Conservation (phyloP, 2,113 vertebrate species). For the Cyprinodon brontotheroides region DNA sequence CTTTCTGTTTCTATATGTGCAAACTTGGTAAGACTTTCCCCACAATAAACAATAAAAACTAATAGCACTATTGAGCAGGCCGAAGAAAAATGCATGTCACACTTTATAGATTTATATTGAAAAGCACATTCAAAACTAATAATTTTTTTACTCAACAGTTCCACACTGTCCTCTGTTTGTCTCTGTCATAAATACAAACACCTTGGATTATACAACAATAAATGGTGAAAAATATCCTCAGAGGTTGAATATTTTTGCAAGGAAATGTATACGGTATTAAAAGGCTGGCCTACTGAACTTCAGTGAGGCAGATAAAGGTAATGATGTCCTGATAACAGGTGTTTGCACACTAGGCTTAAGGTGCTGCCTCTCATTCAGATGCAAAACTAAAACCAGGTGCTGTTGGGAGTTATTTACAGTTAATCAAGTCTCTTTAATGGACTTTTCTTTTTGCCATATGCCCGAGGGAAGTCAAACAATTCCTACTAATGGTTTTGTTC, state of each 20-base stretch:
- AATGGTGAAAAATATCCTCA: background rate
- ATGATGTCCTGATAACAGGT: constrained; percentile 32
- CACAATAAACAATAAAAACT: background rate
- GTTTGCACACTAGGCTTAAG: constrained; percentile 36
- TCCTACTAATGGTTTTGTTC: background rate
- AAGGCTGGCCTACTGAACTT: background rate
- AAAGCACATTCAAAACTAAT: background rate
- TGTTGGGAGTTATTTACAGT: constrained; percentile 37
- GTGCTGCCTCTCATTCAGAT: constrained; percentile 38
- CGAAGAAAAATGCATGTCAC: background rate
- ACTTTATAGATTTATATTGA: background rate
- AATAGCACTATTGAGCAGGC: background rate
- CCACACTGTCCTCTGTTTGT: background rate
- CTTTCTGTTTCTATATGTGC: background rate
- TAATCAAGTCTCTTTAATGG: constrained; percentile 18
- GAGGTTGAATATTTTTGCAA: background rate
- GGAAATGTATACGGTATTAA: no score
- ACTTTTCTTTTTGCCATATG: background rate
- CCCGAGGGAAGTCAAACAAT: background rate
- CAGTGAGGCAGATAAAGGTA: background rate
- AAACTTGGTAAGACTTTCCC: background rate
- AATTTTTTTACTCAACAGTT: background rate
- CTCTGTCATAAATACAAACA: background rate
- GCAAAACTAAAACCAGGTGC: constrained; percentile 11
- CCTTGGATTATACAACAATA: background rate